Evolutionary conservation across 2,888 invertebrate genomes (phyloP).

Genomic region (Hydraecia micacea): DNA sequence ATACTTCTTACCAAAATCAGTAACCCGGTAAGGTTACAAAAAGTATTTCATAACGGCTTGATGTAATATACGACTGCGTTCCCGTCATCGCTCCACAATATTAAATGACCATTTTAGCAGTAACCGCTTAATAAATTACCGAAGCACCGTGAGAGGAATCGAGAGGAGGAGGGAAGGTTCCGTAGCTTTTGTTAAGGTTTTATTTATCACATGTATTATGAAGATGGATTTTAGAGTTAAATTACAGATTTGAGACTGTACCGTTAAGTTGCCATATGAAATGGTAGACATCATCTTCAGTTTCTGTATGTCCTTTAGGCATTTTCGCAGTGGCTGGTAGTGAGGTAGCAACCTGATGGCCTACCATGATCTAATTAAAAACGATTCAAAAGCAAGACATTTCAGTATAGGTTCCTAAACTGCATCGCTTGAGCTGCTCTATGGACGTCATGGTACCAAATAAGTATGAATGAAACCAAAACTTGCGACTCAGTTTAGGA

Average conservation of each 20-base stretch:
- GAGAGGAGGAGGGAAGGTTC: slow-evolving; percentile 30
- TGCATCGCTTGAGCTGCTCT: too few relatives aligned
- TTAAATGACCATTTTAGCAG: slow-evolving; percentile 64
- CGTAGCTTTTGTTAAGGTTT: slow-evolving; percentile 12
- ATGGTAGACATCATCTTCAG: not conserved
- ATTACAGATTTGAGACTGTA: not conserved
- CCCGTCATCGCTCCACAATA: slow-evolving; percentile 58
- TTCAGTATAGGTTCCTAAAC: too few relatives aligned
- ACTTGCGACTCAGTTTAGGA: too few relatives aligned
- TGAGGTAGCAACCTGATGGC: too few relatives aligned
- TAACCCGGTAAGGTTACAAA: slow-evolving; percentile 32
- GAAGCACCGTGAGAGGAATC: not conserved
- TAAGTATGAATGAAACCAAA: too few relatives aligned
- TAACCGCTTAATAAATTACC: slow-evolving; percentile 57
- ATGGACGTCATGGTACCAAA: too few relatives aligned
- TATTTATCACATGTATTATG: not conserved
- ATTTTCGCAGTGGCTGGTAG: not conserved
- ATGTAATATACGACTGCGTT: slow-evolving; percentile 51
- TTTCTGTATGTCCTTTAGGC: not conserved
- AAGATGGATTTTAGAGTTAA: not conserved
- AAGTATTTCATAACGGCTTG: slow-evolving; percentile 48
- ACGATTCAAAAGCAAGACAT: too few relatives aligned
- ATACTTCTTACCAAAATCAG: slow-evolving; percentile 24
- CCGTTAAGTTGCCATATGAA: not conserved
- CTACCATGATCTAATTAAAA: too few relatives aligned